Base-by-base conservation (phyloP, 2,113 vertebrate genomes). In the Phalacrocorax brasilianus region DNA sequence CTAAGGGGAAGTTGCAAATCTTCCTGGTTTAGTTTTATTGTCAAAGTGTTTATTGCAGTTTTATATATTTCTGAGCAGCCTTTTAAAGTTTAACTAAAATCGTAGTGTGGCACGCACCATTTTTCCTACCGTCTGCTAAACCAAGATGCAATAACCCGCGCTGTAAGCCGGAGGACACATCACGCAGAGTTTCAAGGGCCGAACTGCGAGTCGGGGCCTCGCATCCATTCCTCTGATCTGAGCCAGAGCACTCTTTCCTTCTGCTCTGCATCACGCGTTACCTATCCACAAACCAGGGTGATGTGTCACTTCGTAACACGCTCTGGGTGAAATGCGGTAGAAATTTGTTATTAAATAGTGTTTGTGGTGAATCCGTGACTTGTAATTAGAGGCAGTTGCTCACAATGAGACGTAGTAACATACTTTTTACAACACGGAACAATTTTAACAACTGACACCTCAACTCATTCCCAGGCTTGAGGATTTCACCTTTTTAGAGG, bases 231-330 rank as follows among this genome's bases (percentile, higher is more conserved):
- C 38, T 10, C n/a, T 65, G 70, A 30, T 6, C 82, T 32, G 9
- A 89, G 32, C 65, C 89, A 45, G 47, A 68, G 5, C 12, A 3
- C 22, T 17, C 8, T 30, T 23, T 28, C 45, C 56, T 73, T 32
- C 28, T 35, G 28, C 11, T 7, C 65, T 12, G 12, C 52, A n/a
- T 19, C 68, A 24, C 1, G 0, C 3, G 0, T 24, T 23, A 9
- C 77, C 55, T 17, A 7, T 8, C 42, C 9, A 0, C 53, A 50
- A 24, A 70, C 4, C 40, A 35, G 40, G 42, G 67, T 14, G 33
- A 40, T 0, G 0, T 23, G 45, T 13, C 33, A 3, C 80, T 44
- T 50, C 21, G 2, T 6, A 53, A 38, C 59, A 21, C 0, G 0
- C 21, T 28, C 50, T 21, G 70, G 28, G 21, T 52, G 38, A 35